Evolutionary conservation across 2,888 invertebrate species (phyloP).

Genomic region (Argyra leucocephala): DNA sequence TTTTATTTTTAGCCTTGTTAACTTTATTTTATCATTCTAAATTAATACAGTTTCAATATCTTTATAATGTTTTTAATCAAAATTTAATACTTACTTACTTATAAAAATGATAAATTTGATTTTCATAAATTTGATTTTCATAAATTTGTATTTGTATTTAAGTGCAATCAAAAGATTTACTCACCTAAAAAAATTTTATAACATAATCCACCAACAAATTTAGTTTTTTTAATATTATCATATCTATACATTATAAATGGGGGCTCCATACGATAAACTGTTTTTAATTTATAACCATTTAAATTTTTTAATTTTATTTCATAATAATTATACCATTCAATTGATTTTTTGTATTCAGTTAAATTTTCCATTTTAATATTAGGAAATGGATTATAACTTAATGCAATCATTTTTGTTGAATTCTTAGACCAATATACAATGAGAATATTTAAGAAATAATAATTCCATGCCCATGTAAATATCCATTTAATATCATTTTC

Average conservation of each 20-base stretch:
- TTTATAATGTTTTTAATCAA: too few relatives aligned
- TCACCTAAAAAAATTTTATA: not conserved
- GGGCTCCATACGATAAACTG: not conserved
- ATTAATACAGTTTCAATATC: too few relatives aligned
- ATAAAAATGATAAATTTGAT: too few relatives aligned
- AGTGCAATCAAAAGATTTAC: too few relatives aligned
- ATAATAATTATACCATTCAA: not conserved
- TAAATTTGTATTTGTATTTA: too few relatives aligned
- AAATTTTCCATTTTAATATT: not conserved
- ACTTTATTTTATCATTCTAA: too few relatives aligned
- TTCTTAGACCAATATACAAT: not conserved
- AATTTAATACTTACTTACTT: too few relatives aligned
- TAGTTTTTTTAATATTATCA: not conserved
- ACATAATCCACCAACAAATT: not conserved
- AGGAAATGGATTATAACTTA: not conserved
- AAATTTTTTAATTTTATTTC: not conserved
- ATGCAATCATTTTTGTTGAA: not conserved
- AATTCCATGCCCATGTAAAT: not conserved
- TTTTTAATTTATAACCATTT: not conserved
- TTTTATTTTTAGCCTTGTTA: too few relatives aligned
- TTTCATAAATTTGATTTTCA: too few relatives aligned
- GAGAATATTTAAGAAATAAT: not conserved
- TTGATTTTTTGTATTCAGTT: not conserved
- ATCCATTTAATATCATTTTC: not conserved
- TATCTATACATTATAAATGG: not conserved